Conservation (phyloP, 2,113 vertebrate species). For the Poecilia latipinna region DNA sequence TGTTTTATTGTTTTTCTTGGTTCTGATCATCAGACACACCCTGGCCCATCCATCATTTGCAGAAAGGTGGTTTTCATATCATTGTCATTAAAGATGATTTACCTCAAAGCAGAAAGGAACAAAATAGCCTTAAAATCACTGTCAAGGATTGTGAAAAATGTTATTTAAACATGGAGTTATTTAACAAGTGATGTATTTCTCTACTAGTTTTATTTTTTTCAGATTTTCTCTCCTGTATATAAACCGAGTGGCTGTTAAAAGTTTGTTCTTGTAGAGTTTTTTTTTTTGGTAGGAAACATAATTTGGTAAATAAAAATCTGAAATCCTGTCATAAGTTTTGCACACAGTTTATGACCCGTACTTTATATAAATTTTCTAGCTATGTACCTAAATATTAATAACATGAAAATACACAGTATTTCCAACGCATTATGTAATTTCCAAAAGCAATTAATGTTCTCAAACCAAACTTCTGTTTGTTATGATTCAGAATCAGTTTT, state of each 20-base stretch:
- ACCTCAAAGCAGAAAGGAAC: conserved; percentile 25
- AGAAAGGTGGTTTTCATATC: conserved; percentile 30
- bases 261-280: neutral
- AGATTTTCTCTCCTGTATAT: neutral
- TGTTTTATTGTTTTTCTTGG: neutral
- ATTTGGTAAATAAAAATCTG: neutral
- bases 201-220: conserved; percentile 1
- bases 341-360: conserved; percentile 5
- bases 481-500: neutral
- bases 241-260: neutral
- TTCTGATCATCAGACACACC: neutral
- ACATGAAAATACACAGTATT: neutral
- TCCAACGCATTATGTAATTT: neutral
- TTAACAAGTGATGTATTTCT: neutral
- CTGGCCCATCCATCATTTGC: neutral
- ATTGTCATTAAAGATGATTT: conserved; percentile 20
- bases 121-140: conserved; percentile 49
- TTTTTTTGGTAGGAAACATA: neutral
- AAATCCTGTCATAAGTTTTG: conserved; percentile 5
- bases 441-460: neutral
- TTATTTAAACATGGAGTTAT: neutral
- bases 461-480: neutral
- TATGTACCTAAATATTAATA: neutral
- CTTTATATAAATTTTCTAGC: neutral
- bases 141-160: conserved; percentile 4